Conservation (phyloP, 2,888 invertebrate genomes). For the Autographa pulchrina region DNA sequence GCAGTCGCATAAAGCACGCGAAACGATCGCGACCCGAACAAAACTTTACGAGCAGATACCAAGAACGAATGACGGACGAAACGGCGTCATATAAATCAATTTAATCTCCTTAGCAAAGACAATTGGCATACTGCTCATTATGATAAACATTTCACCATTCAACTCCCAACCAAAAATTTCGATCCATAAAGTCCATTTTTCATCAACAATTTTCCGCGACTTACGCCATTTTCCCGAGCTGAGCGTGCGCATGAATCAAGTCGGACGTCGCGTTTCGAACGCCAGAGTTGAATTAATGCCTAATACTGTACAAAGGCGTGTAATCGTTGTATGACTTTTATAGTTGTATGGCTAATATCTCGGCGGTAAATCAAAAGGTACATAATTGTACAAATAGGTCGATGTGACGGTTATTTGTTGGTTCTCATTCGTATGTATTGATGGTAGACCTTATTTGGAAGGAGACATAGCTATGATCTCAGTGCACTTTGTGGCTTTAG, state of each 20-base stretch:
- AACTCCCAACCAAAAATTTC: conserved; percentile 34
- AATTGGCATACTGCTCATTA: conserved; percentile 73
- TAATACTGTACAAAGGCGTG: conserved; percentile 79
- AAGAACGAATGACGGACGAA: conserved; percentile 79
- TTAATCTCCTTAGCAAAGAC: conserved; percentile 83
- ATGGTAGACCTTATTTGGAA: conserved; percentile 55
- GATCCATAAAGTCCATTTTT: conserved; percentile 45
- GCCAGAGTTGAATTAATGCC: conserved; percentile 74
- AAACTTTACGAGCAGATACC: conserved; percentile 79
- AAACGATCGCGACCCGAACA: conserved; percentile 69
- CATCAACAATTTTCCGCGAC: conserved; percentile 36
- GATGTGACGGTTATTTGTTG: conserved; percentile 55
- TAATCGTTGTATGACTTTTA: conserved; percentile 83
- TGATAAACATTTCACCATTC: conserved; percentile 27
- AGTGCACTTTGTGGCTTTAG: conserved; percentile 18
- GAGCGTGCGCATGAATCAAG: conserved; percentile 79
- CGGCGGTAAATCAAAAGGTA: conserved; percentile 77
- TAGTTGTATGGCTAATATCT: conserved; percentile 68
- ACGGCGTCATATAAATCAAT: conserved; percentile 84
- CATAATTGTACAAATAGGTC: conserved; percentile 75
- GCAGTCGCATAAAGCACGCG: conserved; percentile 68
- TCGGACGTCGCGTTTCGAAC: conserved; percentile 69
- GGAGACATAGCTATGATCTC: conserved; percentile 43
- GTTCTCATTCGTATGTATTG: conserved; percentile 47
- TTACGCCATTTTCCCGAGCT: conserved; percentile 63